A percentile compares a stretch with the other conserved stretches of the same genome.
These are phyloP conservation scores for Enteromius anoplus DNA, from an alignment of 2,797 vertebrate species.

Conservation along the genomic window DNA sequence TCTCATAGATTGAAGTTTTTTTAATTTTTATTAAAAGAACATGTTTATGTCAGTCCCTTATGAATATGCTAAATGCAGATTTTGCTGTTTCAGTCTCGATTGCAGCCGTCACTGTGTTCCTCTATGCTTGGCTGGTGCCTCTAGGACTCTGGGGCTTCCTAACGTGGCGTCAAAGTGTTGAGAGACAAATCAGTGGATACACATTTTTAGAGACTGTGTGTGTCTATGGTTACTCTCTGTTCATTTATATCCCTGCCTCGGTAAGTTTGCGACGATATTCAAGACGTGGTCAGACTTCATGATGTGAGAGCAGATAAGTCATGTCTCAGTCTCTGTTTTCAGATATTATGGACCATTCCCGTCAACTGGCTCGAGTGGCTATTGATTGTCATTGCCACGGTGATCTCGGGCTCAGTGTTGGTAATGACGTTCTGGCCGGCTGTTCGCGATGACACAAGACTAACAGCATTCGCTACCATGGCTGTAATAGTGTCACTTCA, in stretches of 20 bases:
- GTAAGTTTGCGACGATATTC: conserved; percentile 72
- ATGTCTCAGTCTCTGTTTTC: neutral
- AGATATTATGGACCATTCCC: conserved; percentile 86
- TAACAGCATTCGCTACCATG: conserved; percentile 73
- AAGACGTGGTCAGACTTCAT: neutral
- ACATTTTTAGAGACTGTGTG: conserved; percentile 88
- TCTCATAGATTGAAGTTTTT: neutral
- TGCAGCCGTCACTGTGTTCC: conserved; percentile 82
- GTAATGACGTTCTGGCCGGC: conserved; percentile 86
- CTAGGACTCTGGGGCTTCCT: conserved; percentile 86
- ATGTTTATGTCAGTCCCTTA: neutral
- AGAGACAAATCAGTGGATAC: conserved; percentile 75
- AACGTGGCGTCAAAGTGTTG: conserved; percentile 79
- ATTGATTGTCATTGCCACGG: conserved; percentile 78
- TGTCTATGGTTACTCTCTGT: conserved; percentile 88
- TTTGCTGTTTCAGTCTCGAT: conserved; percentile 75
- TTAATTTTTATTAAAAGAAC: neutral
- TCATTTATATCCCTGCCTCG: conserved; percentile 85
- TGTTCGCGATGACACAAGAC: conserved; percentile 79
- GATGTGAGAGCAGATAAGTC: neutral
- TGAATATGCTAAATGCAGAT: neutral
- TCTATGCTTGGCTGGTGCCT: conserved; percentile 87
- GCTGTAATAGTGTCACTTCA: conserved; percentile 78
- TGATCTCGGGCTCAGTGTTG: conserved; percentile 81
- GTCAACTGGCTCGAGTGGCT: conserved; percentile 81